phyloP scores from a whole-genome alignment of 2,888 invertebrate genomes.

The Watsonalla cultraria region DNA sequence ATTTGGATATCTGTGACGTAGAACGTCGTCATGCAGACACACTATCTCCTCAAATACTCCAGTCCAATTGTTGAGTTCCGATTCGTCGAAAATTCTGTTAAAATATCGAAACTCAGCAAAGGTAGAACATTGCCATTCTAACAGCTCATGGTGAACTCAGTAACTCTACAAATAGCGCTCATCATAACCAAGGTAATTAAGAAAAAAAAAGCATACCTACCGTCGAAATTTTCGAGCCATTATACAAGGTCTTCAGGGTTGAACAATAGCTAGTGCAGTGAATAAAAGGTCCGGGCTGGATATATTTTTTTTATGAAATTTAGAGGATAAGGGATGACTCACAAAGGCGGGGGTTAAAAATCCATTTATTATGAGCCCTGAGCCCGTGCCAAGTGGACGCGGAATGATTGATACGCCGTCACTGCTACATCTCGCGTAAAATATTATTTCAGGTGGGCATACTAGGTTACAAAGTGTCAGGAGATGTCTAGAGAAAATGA shows the following conservation, averaged over 20 bases:
- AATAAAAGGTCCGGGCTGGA: not conserved
- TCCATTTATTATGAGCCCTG: conserved; percentile 48
- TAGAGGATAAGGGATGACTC: conserved; percentile 10
- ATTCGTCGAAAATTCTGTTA: no score
- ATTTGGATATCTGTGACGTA: no score
- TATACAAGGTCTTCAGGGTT: not conserved
- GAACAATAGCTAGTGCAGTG: not conserved
- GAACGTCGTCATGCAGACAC: no score
- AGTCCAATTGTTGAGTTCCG: no score
- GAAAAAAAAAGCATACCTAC: no score
- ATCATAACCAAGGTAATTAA: no score
- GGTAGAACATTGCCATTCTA: no score
- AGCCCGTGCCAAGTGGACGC: conserved; percentile 44
- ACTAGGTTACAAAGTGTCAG: not conserved
- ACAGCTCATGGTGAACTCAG: no score
- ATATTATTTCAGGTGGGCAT: conserved; percentile 22
- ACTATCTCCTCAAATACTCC: no score
- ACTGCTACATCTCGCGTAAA: conserved; percentile 21
- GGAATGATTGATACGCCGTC: conserved; percentile 48
- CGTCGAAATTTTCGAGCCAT: not conserved
- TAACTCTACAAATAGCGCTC: no score
- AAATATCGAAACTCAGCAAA: no score
- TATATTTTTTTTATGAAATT: not conserved
- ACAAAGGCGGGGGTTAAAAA: conserved; percentile 36
- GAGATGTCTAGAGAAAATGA: not conserved